Evolutionary conservation across 2,113 vertebrate genomes (phyloP), one percentile per base, ranked within the genome.

Genomic region (Sceloporus tristichus): DNA sequence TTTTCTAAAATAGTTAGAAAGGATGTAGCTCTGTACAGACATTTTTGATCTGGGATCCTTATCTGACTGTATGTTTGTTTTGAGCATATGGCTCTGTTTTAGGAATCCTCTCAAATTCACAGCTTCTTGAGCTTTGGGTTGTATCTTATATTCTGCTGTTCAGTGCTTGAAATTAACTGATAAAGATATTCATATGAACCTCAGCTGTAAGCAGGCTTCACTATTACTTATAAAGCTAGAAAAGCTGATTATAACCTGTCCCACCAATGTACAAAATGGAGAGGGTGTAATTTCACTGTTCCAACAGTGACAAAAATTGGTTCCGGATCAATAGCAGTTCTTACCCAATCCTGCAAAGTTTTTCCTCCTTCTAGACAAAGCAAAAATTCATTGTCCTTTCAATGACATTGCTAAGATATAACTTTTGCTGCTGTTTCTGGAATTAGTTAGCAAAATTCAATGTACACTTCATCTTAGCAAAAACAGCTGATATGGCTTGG

Each of bases 151-250:
- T 54, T 77, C 77, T 86, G 59, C 0, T 53, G 73, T 74, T 66
- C 18, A 75, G 80, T 9, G 19, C 23, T 87, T 82, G 79, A 75
- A 87, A 87, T 82, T 75, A 65, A 74, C 11, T 42, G 16, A 87
- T 48, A 74, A 73, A 73, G 79, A 21, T 5, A 0, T 84, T 2
- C 14, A 18, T 79, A 23, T 7, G 53, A 85, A 53, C 19, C 70
- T 71, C 59, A 0, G 0, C 54, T 79, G n/a, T 83, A 73, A 80
- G 62, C 62, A 65, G 0, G 0, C 40, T 16, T 83, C 34, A 59
- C 16, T 9, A 8, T 56, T 78, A 38, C 62, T 78, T 40, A 77
- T 21, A 54, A 82, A 53, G 42, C 48, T 10, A 25, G 40, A 29
- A 80, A 85, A 80, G 86, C 42, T 56, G 27, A 62, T 83, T 71